Percentiles rank a stretch among this genome's conserved stretches.
phyloP scores from a whole-genome alignment of 2,888 invertebrate genomes.

The Pyrrhia umbra region DNA sequence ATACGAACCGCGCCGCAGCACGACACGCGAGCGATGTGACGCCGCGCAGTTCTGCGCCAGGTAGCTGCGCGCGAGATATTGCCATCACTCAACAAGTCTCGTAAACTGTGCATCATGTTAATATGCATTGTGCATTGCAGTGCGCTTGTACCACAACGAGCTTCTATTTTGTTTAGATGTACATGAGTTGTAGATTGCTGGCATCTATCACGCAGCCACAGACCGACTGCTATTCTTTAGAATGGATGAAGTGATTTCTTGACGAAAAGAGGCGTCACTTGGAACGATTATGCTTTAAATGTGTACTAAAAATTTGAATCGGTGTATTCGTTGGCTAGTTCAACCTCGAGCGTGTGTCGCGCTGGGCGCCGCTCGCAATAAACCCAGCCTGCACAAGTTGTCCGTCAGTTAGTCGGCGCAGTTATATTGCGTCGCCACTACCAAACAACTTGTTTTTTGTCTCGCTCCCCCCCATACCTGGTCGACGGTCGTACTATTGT shows the following conservation, averaged over 20 bases:
- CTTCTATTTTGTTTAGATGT: neutral
- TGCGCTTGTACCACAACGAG: neutral
- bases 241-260: neutral
- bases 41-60: no score
- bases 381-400: constrained; percentile 18
- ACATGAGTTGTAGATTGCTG: neutral
- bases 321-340: no score
- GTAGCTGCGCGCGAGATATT: neutral
- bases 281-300: neutral
- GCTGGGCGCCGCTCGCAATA: neutral
- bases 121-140: constrained; percentile 1
- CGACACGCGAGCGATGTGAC: constrained; percentile 18
- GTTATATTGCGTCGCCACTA: constrained; percentile 7
- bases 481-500: constrained; percentile 14
- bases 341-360: neutral
- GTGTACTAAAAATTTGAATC: no score
- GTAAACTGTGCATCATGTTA: constrained; percentile 2
- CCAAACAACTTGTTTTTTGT: constrained; percentile 18
- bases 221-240: neutral
- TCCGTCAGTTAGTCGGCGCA: constrained; percentile 35
- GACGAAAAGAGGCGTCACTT: neutral
- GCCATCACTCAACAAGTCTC: constrained; percentile 2
- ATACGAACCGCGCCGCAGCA: neutral
- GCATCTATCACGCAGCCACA: neutral
- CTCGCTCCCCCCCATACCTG: constrained; percentile 24